A percentile compares a stretch with the other conserved stretches of the same genome.
These are phyloP conservation scores for Sporophila hypoxantha DNA, from an alignment of 2,113 vertebrate species.

Conservation along the genomic window DNA sequence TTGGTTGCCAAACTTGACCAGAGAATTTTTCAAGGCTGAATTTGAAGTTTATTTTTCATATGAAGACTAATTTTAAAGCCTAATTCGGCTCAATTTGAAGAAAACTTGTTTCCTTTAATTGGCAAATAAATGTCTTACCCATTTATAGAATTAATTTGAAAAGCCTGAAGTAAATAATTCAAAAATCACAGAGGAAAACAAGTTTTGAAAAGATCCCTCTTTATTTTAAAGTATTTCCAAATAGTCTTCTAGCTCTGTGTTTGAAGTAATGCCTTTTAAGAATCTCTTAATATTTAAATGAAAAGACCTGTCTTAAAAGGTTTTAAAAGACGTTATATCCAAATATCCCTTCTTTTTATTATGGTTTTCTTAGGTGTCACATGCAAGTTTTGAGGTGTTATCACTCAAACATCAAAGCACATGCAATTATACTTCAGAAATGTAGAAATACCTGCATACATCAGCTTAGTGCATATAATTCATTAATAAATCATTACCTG, in stretches of 20 bases:
- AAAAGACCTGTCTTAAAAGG: background rate
- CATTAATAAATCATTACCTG: background rate
- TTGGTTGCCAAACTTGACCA: background rate
- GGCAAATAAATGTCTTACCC: background rate
- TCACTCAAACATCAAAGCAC: background rate
- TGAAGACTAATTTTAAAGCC: background rate
- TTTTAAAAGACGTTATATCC: background rate
- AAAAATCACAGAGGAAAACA: background rate
- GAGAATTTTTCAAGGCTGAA: background rate
- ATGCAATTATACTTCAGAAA: background rate
- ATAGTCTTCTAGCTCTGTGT: background rate
- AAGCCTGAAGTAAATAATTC: background rate
- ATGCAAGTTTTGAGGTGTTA: background rate
- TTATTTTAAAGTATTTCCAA: background rate
- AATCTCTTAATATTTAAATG: background rate
- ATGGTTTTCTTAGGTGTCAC: background rate
- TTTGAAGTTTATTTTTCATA: background rate
- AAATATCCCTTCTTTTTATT: background rate
- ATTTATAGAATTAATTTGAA: background rate
- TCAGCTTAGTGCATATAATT: background rate
- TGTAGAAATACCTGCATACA: rapidly evolving
- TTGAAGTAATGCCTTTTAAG: background rate
- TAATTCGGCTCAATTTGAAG: background rate
- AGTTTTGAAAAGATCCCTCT: background rate
- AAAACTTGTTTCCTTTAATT: background rate